Evolutionary conservation across 2,797 vertebrate species (phyloP), one percentile per base, ranked within the genome.

Genomic region (Phoebastria nigripes): DNA sequence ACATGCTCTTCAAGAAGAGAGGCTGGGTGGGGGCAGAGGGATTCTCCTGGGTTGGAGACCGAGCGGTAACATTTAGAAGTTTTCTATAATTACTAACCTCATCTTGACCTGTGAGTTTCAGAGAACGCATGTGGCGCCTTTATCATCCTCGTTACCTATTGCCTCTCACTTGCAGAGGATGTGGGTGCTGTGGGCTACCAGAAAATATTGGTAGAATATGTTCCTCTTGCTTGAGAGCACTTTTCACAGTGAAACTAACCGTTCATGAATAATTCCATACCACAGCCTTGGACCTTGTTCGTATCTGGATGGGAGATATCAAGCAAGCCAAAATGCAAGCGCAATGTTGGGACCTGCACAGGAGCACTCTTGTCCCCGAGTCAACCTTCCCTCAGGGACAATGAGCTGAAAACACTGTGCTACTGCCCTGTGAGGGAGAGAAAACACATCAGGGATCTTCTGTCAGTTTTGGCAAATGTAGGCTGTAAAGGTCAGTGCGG

Each of bases 181-280:
- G 94, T 95, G 95, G 96, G 87, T 94, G 62, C 71, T 94, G 90
- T 91, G 94, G 90, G 93, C 94, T 95, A 93, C 94, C 94, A 96
- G 94, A 86, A 93, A 87, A 84, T 59, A 37, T 21, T 87, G 69
- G 51, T 88, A 90, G 69, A 79, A 81, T n/a, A 54, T 3, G 42
- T 88, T 93, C 61, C 51, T 82, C 85, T 92, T 93, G 85, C 72
- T 94, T 91, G 82, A 94, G 83, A 90, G 74, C 55, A 59, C 15
- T 55, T 77, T 84, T 93, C 59, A 74, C 73, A 67, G 42, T 4
- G 15, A 91, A 88, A 95, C 31, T 35, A 85, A 78, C 66, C 0
- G 5, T 49, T 94, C 47, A 39, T 44, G 8, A 93, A 35, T 49
- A 73, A 90, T 70, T 92, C 92, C 76, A 55, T 10, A 39, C 7